Evolutionary conservation across 2,797 vertebrate genomes (phyloP), one percentile per base, ranked within the genome.

Genomic region (Bradypodion pumilum): DNA sequence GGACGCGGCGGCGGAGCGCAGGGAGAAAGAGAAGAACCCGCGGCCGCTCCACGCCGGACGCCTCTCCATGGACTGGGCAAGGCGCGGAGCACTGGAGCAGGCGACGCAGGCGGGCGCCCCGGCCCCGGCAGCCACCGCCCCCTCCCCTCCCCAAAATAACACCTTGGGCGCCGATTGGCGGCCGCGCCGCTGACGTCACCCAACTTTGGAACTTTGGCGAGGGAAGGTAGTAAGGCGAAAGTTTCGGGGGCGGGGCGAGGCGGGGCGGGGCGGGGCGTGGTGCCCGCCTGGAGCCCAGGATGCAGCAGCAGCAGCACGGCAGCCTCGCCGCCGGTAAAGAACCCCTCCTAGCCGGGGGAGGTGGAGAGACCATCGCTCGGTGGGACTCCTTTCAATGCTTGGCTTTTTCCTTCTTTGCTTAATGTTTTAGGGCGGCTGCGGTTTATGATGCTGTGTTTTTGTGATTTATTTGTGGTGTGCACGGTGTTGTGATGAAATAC

Each of bases 171-270:
- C 93, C 80, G 92, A 97, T 97, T 97, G 96, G 96, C 92, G 93
- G 94, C 87, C 84, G 87, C 3, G 79, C 32, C 82, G 83, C 94
- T 97, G 97, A 97, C 96, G 97, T 97, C 95, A 95, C 90, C 89
- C 88, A 89, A 91, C 89, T 85, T 94, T 89, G 84, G 93, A 94
- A 94, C 94, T 95, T 93, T 80, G 93, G 90, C 86, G n/a, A 59
- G 3, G 46, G 81, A 89, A 89, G 85, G 86, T 89, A 86, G 87
- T n/a, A n/a, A n/a, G 90, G 68, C 85, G 52, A 82, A 86, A 56
- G 63, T 85, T 70, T 86, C 42, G 8, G 69, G 90, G 77, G 75
- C 7, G 35, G 2, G 10, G 10, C 52, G 21, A 29, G 74, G 37
- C 9, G n/a, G 23, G 84, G 85, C 82, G 63, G 63, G 2, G 65